Percentiles rank a stretch among this genome's conserved stretches.
Conservation (phyloP, 2,888 invertebrate species). For the Chrysolina oricalcia region DNA sequence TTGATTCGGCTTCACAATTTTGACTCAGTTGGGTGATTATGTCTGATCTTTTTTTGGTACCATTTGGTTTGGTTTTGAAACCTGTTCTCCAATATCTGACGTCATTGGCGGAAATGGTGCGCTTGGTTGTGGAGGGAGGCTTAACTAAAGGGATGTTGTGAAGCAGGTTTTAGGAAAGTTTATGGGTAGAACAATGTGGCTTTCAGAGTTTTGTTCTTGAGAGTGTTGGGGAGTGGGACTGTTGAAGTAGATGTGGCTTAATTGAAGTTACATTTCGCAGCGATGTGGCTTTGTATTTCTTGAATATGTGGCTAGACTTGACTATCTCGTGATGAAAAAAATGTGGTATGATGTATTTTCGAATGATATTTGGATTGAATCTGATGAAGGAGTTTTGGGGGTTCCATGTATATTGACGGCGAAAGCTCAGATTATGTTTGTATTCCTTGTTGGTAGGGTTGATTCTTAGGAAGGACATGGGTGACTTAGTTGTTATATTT, state of each 20-base stretch:
- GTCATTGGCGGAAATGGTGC: constrained; percentile 19
- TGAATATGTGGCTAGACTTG: too few species aligned
- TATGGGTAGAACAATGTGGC: constrained; percentile 1
- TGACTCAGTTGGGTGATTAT: constrained; percentile 11
- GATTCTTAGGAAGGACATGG: constrained; percentile 11
- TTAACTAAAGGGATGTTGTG: background rate
- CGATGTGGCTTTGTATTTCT: too few species aligned
- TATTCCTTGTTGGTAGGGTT: background rate
- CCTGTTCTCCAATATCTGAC: background rate
- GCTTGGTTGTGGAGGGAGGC: background rate
- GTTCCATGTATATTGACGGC: constrained; percentile 11
- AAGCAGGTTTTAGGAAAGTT: background rate
- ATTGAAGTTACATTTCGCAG: too few species aligned
- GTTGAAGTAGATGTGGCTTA: too few species aligned
- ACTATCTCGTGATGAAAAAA: constrained; percentile 20
- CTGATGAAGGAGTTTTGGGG: constrained; percentile 1
- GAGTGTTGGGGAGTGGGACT: too few species aligned
- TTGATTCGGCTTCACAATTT: background rate
- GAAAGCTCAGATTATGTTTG: constrained; percentile 7
- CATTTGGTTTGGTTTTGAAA: constrained; percentile 10
- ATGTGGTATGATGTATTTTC: constrained; percentile 13
- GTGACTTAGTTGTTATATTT: constrained; percentile 19
- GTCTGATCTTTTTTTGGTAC: too few species aligned
- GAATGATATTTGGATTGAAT: constrained; percentile 16
- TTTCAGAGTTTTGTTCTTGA: too few species aligned